phyloP scores from a whole-genome alignment of 2,797 vertebrate species.

The Adrianichthys oophorus region DNA sequence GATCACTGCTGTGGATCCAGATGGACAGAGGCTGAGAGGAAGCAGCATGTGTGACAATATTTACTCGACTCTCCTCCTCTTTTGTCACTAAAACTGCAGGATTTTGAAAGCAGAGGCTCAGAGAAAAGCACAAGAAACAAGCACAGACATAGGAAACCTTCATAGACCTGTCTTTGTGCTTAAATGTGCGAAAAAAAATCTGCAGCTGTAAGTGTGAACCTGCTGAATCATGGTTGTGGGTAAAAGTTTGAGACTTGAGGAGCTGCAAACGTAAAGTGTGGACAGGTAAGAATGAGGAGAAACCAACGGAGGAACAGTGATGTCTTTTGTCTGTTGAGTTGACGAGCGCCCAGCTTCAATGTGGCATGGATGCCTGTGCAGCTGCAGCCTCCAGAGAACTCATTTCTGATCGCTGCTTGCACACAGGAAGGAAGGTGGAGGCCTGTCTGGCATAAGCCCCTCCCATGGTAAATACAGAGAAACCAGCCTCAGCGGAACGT shows the following conservation, averaged over 20 bases:
- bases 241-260: slow-evolving; percentile 10
- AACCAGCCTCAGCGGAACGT: no score
- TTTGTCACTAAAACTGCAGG: background rate
- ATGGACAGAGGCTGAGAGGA: slow-evolving; percentile 51
- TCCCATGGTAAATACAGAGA: no score
- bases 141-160: background rate
- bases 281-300: no score
- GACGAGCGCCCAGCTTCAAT: no score
- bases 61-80: slow-evolving; percentile 34
- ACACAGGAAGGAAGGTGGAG: no score
- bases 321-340: no score
- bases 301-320: no score
- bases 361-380: no score
- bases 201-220: no score
- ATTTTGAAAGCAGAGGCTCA: background rate
- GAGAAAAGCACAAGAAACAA: background rate
- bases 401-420: no score
- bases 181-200: background rate
- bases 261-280: background rate
- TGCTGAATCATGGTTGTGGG: background rate
- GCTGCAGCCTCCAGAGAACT: no score
- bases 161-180: slow-evolving; percentile 2
- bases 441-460: no score
- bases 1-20: slow-evolving; percentile 53
- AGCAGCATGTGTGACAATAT: slow-evolving; percentile 64